Percentiles rank a stretch among this genome's conserved stretches.
phyloP scores from a whole-genome alignment of 1,140 invertebrate genomes.

The Mizuhopecten yessoensis region DNA sequence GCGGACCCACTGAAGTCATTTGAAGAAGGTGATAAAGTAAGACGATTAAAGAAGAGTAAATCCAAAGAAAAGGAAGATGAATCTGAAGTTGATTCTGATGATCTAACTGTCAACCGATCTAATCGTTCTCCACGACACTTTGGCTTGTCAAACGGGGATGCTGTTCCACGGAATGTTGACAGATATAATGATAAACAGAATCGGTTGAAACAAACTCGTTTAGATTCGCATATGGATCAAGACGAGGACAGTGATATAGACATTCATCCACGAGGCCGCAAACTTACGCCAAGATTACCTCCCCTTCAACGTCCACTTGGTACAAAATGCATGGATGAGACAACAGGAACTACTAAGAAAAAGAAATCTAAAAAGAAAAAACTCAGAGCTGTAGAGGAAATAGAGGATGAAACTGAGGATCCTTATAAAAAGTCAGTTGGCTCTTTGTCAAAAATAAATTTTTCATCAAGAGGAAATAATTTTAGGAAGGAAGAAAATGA shows the following conservation, averaged over 20 bases:
- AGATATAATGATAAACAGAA: conserved; percentile 43
- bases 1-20: neutral
- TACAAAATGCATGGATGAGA: conserved; percentile 65
- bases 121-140: conserved; percentile 44
- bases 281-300: conserved; percentile 58
- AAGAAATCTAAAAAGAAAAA: conserved; percentile 62
- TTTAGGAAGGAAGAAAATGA: neutral
- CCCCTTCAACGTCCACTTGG: conserved; percentile 68
- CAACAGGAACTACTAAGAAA: conserved; percentile 37
- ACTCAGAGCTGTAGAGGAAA: conserved; percentile 58
- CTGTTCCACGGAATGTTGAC: neutral
- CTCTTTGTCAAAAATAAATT: neutral
- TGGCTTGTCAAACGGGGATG: conserved; percentile 43
- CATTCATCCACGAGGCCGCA: conserved; percentile 41
- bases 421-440: conserved; percentile 38
- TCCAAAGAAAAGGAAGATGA: conserved; percentile 50
- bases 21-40: conserved; percentile 55
- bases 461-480: neutral
- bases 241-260: conserved; percentile 50
- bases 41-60: conserved; percentile 66
- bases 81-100: conserved; percentile 50
- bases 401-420: conserved; percentile 53
- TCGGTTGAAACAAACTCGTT: conserved; percentile 24
- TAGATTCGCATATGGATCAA: conserved; percentile 8
- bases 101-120: conserved; percentile 40